These are phyloP conservation scores for Prinia subflava DNA, from an alignment of 2,113 vertebrate genomes.

Conservation along the genomic window DNA sequence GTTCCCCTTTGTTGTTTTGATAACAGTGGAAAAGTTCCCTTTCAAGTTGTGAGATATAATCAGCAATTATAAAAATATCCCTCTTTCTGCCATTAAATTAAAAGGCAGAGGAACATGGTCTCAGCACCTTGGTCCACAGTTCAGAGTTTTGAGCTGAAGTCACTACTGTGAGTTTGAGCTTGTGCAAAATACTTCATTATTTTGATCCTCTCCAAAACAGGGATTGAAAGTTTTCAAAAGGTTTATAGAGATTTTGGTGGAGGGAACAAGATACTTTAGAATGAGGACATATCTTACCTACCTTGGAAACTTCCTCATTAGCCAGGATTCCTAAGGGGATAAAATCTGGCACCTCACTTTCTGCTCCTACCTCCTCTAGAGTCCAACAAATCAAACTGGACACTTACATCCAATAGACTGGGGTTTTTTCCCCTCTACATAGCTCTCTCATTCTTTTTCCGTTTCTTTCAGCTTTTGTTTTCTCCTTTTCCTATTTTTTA, in stretches of 20 bases:
- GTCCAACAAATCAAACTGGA: background rate
- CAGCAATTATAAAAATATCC: background rate
- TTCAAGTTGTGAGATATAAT: background rate
- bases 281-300: background rate
- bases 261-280: background rate
- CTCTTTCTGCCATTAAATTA: background rate
- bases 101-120: background rate
- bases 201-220: background rate
- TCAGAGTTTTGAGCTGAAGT: background rate
- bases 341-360: background rate
- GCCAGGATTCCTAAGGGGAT: slow-evolving; percentile 5
- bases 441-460: background rate
- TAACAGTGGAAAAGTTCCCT: background rate
- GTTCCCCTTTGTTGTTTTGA: background rate
- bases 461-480: background rate
- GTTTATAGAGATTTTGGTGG: background rate
- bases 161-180: background rate
- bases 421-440: background rate
- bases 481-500: background rate
- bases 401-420: background rate
- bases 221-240: background rate
- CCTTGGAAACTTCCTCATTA: background rate
- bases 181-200: background rate
- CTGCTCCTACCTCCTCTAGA: background rate
- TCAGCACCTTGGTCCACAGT: background rate